Conservation (phyloP, 2,888 invertebrate species). For the Mythimna vitellina region DNA sequence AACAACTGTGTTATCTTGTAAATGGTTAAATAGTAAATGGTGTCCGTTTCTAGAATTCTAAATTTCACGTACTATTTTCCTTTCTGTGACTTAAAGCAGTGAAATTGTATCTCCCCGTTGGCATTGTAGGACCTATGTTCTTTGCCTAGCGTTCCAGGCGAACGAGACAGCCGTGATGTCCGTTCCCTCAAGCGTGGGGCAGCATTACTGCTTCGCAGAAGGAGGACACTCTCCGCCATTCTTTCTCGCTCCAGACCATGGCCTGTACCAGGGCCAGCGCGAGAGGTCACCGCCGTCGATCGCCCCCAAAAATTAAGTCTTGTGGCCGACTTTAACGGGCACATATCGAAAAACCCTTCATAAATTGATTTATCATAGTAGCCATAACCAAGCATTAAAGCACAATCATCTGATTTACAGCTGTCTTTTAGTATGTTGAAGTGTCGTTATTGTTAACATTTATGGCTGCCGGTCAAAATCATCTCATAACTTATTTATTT, state of each 20-base stretch:
- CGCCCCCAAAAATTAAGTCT: not conserved
- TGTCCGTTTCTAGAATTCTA: conserved; percentile 20
- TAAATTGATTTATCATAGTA: not conserved
- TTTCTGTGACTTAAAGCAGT: conserved; percentile 16
- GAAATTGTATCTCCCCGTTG: not conserved
- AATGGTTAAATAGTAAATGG: conserved; percentile 28
- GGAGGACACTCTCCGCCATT: too few species aligned
- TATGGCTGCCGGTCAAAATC: conserved; percentile 23
- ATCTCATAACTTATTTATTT: not conserved
- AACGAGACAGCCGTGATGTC: too few species aligned
- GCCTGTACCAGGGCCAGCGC: too few species aligned
- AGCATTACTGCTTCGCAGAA: too few species aligned
- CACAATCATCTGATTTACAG: conserved; percentile 13
- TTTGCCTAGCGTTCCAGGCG: too few species aligned
- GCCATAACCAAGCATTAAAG: not conserved
- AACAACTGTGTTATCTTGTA: conserved; percentile 23
- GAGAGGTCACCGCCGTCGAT: too few species aligned
- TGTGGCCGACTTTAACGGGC: not conserved
- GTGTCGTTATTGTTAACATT: not conserved
- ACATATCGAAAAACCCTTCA: not conserved
- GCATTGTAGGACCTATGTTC: not conserved
- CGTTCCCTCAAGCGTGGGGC: too few species aligned
- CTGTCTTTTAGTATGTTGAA: conserved; percentile 2
- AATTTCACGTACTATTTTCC: conserved; percentile 6
- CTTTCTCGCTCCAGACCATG: too few species aligned